Percentiles rank a stretch among this genome's conserved stretches.
phyloP scores from a whole-genome alignment of 1,140 invertebrate species.

The Drosophila chauvacae region DNA sequence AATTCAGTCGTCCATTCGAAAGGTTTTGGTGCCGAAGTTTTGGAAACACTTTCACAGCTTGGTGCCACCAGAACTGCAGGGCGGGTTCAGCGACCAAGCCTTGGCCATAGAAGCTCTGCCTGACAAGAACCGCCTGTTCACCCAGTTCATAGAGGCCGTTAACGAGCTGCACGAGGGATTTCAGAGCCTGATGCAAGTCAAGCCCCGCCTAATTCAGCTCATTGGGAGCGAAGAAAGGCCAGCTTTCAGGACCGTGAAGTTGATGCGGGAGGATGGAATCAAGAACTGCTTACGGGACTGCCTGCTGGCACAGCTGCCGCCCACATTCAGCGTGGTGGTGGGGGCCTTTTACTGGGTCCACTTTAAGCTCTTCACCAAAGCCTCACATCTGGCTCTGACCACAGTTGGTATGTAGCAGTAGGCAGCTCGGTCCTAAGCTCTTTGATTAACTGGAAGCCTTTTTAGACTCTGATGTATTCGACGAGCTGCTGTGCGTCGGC shows the following conservation, averaged over 20 bases:
- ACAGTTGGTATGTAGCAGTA: constrained; percentile 33
- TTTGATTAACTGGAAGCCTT: neutral
- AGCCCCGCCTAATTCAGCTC: constrained; percentile 31
- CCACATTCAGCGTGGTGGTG: constrained; percentile 89
- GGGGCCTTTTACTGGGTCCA: constrained; percentile 91
- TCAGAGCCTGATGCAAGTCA: constrained; percentile 43
- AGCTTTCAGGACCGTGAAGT: constrained; percentile 12
- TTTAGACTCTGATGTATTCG: constrained; percentile 86
- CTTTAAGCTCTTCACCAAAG: constrained; percentile 89
- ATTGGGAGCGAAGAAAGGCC: constrained; percentile 5
- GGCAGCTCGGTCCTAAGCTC: no score
- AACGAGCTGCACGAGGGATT: constrained; percentile 57
- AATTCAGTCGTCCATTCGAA: constrained; percentile 59
- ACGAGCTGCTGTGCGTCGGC: constrained; percentile 88
- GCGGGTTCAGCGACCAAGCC: constrained; percentile 21
- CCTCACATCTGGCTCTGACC: constrained; percentile 71
- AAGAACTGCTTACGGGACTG: constrained; percentile 86
- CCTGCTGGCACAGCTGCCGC: constrained; percentile 89
- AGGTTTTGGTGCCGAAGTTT: constrained; percentile 69
- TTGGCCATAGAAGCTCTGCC: constrained; percentile 33
- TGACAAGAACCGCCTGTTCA: constrained; percentile 52
- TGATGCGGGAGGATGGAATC: constrained; percentile 35
- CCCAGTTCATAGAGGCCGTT: constrained; percentile 62
- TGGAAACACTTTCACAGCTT: constrained; percentile 67
- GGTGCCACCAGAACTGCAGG: constrained; percentile 20